These are phyloP conservation scores for Hipposideros armiger DNA, from an alignment of 2,113 vertebrate species.

Conservation along the genomic window DNA sequence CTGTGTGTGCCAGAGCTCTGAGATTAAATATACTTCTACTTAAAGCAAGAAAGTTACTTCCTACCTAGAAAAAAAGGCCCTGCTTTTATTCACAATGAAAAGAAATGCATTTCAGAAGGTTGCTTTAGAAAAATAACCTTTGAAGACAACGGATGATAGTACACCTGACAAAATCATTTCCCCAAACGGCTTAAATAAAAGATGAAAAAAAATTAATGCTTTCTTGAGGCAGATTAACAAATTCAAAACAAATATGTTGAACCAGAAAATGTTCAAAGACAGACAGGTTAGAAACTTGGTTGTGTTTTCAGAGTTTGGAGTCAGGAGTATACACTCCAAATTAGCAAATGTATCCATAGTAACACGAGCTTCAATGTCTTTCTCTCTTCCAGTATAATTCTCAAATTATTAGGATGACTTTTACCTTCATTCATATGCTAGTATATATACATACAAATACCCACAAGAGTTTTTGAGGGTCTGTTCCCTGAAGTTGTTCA, in stretches of 20 bases:
- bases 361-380: background rate
- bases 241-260: slow-evolving; percentile 37
- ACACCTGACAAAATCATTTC: slow-evolving; percentile 46
- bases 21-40: slow-evolving; percentile 63
- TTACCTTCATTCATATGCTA: background rate
- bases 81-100: slow-evolving; percentile 71
- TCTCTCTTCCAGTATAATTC: background rate
- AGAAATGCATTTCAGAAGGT: slow-evolving; percentile 54
- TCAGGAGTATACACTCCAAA: background rate
- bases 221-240: background rate
- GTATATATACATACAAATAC: background rate
- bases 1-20: slow-evolving; percentile 39
- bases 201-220: background rate
- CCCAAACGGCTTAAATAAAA: slow-evolving; percentile 37
- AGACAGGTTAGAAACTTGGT: background rate
- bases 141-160: slow-evolving; percentile 47
- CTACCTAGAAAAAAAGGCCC: slow-evolving; percentile 57
- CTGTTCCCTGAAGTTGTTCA: slow-evolving; percentile 86
- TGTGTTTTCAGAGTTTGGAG: background rate
- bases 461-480: slow-evolving; percentile 69
- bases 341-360: background rate
- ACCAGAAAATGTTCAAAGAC: background rate
- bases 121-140: slow-evolving; percentile 65
- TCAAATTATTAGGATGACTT: background rate
- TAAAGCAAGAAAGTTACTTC: slow-evolving; percentile 76